phyloP scores from a whole-genome alignment of 2,113 vertebrate genomes.

The Lipotes vexillifer region DNA sequence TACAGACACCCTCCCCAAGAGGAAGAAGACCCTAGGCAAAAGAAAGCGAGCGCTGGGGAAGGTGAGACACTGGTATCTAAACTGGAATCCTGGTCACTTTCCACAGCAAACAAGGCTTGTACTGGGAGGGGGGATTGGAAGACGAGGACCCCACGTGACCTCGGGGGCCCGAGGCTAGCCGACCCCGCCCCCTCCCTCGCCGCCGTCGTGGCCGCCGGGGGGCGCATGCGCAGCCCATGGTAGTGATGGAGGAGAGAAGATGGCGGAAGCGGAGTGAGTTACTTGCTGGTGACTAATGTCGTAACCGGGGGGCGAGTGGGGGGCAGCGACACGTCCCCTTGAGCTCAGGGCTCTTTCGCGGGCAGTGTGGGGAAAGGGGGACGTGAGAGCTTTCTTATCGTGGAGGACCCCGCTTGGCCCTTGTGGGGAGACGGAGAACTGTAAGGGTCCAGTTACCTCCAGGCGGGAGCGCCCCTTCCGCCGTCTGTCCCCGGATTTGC shows the following conservation, averaged over 20 bases:
- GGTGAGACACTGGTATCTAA: background rate
- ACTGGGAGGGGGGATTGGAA: background rate
- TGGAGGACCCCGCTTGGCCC: background rate
- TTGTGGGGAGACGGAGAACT: background rate
- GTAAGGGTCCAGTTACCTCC: background rate
- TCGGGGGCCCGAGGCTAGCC: background rate
- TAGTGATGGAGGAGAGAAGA: slow-evolving; percentile 83
- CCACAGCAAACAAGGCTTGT: rapidly evolving
- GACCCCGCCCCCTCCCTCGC: slow-evolving; percentile 16
- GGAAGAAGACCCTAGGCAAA: background rate
- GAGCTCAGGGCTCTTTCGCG: background rate
- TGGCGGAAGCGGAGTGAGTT: slow-evolving; percentile 85
- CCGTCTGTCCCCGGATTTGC: background rate
- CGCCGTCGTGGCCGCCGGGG: background rate
- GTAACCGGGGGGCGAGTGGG: slow-evolving; percentile 58
- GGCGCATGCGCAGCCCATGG: slow-evolving; percentile 78
- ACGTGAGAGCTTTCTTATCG: background rate
- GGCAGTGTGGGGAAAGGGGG: background rate
- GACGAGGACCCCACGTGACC: slow-evolving; percentile 41
- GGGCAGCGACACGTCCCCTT: slow-evolving; percentile 47
- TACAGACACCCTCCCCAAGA: background rate
- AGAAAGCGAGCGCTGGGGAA: background rate
- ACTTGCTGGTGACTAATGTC: slow-evolving; percentile 71
- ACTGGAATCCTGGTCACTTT: rapidly evolving
- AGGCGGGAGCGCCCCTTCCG: background rate